These are phyloP conservation scores for Notocelia uddmanniana DNA, from an alignment of 2,888 invertebrate species.

Conservation along the genomic window DNA sequence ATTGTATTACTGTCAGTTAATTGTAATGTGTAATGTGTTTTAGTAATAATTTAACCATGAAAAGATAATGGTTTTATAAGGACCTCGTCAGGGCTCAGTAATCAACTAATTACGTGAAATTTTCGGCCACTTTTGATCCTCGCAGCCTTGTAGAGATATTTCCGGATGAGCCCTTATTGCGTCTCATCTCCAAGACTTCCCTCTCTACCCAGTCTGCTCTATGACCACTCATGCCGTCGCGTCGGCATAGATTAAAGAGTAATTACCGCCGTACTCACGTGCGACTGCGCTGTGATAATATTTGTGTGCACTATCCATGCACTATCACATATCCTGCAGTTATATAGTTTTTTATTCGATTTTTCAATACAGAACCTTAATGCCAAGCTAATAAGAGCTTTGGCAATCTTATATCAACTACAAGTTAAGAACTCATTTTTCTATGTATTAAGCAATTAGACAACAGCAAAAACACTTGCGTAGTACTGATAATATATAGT, in stretches of 20 bases:
- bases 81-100: no score
- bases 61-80: no score
- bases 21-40: no score
- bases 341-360: background rate
- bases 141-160: no score
- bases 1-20: no score
- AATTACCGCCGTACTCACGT: conserved; percentile 57
- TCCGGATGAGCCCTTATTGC: no score
- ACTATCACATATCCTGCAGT: conserved; percentile 58
- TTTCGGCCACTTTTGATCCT: no score
- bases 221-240: conserved; percentile 13
- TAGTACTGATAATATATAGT: background rate
- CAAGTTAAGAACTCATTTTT: background rate
- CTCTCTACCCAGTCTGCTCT: background rate
- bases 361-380: conserved; percentile 1
- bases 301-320: conserved; percentile 62
- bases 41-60: no score
- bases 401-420: background rate
- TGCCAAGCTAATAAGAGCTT: background rate
- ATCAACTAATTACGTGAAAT: no score
- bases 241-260: conserved; percentile 38
- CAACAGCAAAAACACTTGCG: background rate
- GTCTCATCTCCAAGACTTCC: background rate
- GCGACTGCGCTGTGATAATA: conserved; percentile 53
- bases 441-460: background rate